Conservation (phyloP, 2,888 invertebrate species). For the Caenorhabditis angaria region DNA sequence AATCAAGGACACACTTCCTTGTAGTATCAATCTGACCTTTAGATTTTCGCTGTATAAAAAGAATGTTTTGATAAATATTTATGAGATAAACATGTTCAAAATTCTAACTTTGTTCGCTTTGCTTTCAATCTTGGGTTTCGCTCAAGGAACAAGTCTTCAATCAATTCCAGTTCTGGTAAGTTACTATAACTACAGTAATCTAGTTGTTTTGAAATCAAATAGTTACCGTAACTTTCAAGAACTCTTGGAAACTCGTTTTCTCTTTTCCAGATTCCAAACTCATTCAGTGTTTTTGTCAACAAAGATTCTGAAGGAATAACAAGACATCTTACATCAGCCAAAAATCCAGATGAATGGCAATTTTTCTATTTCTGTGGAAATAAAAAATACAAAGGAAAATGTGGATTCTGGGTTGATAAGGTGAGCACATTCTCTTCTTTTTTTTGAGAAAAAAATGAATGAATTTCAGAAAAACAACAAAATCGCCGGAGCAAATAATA, state of each 20-base stretch:
- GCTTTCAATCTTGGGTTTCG: neutral
- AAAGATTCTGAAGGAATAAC: neutral
- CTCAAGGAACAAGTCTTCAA: neutral
- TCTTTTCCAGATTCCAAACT: neutral
- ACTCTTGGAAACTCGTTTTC: neutral
- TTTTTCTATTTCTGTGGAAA: neutral
- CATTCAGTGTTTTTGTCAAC: neutral
- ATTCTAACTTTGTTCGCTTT: neutral
- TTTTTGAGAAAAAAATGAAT: neutral
- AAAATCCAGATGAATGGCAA: slow-evolving; percentile 5
- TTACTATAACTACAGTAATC: too few species aligned
- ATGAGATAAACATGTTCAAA: neutral
- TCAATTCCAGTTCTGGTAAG: neutral
- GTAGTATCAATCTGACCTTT: neutral
- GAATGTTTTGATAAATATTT: neutral
- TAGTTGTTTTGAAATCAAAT: neutral
- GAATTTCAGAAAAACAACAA: neutral
- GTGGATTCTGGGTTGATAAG: slow-evolving; percentile 3
- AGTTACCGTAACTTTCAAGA: neutral
- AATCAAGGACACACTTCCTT: slow-evolving; percentile 4
- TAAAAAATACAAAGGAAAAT: neutral
- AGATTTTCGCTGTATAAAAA: neutral
- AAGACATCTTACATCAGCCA: neutral
- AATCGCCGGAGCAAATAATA: slow-evolving; percentile 1
- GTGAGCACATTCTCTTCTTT: neutral